Conservation (phyloP, 2,113 vertebrate genomes). For the Misgurnus anguillicaudatus region DNA sequence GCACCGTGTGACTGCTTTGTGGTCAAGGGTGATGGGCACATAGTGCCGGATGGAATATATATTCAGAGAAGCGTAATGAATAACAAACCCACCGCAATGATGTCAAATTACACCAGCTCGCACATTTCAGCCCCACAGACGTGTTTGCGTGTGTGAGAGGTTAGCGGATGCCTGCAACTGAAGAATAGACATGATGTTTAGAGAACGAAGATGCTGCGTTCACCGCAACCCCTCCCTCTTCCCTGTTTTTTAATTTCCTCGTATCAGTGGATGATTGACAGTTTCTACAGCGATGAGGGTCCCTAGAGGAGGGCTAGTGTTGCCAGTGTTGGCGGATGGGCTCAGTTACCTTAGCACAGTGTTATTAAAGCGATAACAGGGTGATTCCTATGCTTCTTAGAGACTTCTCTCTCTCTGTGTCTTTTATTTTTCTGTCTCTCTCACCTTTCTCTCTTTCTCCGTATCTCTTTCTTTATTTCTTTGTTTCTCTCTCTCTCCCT, state of each 20-base stretch:
- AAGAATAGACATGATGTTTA: constrained; percentile 72
- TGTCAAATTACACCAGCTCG: constrained; percentile 36
- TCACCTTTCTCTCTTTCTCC: neutral
- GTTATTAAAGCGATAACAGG: constrained; percentile 90
- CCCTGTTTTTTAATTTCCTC: constrained; percentile 80
- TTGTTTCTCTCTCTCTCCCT: neutral
- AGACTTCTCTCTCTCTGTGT: constrained; percentile 64
- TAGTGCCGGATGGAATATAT: constrained; percentile 35
- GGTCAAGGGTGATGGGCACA: constrained; percentile 35
- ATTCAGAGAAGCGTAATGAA: constrained; percentile 40
- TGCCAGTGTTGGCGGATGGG: constrained; percentile 80
- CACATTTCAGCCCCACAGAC: constrained; percentile 10
- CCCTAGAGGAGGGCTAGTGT: constrained; percentile 79
- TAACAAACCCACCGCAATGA: constrained; percentile 39
- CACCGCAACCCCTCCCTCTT: constrained; percentile 27
- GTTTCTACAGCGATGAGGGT: constrained; percentile 78
- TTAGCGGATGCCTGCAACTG: neutral
- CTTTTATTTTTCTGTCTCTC: neutral
- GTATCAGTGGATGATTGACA: constrained; percentile 82
- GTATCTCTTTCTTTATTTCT: neutral
- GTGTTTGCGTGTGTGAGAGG: neutral
- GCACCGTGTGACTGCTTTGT: constrained; percentile 4
- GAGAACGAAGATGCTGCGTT: constrained; percentile 58
- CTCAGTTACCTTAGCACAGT: constrained; percentile 82
- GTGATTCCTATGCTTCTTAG: constrained; percentile 82